Conservation (phyloP, 2,888 invertebrate species). For the Drosophila diplacantha region DNA sequence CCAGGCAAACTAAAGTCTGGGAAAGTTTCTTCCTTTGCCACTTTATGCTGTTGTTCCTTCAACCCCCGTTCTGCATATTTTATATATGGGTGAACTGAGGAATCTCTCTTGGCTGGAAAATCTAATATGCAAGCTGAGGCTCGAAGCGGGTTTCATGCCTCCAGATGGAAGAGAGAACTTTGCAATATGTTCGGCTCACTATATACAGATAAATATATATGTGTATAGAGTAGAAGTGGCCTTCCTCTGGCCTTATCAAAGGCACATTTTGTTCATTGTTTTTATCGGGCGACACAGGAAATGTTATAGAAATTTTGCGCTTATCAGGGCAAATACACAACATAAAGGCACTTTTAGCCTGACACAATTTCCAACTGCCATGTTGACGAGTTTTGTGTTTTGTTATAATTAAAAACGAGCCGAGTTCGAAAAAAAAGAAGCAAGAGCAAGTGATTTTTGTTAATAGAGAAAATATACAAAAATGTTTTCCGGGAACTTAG, state of each 20-base stretch:
- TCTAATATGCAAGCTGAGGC: conserved; percentile 30
- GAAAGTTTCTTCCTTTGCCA: conserved; percentile 28
- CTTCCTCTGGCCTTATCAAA: conserved; percentile 32
- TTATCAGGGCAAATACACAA: conserved; percentile 42
- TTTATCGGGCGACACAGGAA: conserved; percentile 53
- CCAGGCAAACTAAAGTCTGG: conserved; percentile 42
- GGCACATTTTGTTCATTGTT: conserved; percentile 30
- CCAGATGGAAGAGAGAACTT: conserved; percentile 8
- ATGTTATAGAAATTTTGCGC: conserved; percentile 45
- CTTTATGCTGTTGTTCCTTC: conserved; percentile 7
- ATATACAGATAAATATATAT: neutral
- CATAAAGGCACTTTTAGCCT: conserved; percentile 11
- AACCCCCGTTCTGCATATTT: conserved; percentile 37
- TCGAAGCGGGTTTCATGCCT: conserved; percentile 20
- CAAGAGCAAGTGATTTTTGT: neutral
- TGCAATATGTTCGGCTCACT: conserved; percentile 19
- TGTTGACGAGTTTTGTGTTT: conserved; percentile 42
- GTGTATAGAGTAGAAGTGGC: neutral
- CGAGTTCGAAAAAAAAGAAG: neutral
- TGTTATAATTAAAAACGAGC: conserved; percentile 47
- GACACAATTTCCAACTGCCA: conserved; percentile 35
- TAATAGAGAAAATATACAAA: neutral
- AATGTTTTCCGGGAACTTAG: conserved; percentile 20
- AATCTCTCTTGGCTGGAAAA: conserved; percentile 29
- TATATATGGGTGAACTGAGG: conserved; percentile 39